phyloP scores from a whole-genome alignment of 23 tunicate genomes.

The Styela plicata region DNA sequence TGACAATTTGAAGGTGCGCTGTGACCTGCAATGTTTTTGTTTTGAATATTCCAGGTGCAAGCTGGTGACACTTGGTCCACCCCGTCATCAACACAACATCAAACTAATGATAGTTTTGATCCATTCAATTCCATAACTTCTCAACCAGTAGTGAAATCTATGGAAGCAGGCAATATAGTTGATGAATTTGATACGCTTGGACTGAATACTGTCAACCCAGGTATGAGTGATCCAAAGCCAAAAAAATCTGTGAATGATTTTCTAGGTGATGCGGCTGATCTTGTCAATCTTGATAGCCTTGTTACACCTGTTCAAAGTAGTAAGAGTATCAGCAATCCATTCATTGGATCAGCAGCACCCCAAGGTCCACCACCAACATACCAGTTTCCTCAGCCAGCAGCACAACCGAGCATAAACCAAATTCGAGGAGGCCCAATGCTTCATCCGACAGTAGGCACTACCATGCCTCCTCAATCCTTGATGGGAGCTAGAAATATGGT shows the following conservation, averaged over 20 bases:
- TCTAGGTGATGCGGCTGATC: constrained; percentile 78
- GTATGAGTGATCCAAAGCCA: constrained; percentile 8
- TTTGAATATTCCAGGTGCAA: no score
- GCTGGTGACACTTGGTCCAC: neutral
- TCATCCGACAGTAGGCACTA: neutral
- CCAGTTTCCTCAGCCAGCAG: constrained; percentile 27
- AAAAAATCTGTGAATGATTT: constrained; percentile 83
- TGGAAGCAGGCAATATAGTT: constrained; percentile 1
- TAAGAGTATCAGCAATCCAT: constrained; percentile 77
- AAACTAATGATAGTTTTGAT: constrained; percentile 32
- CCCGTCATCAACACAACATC: neutral
- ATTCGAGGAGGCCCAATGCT: constrained; percentile 4
- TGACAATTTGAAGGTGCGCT: no score
- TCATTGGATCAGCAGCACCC: constrained; percentile 19
- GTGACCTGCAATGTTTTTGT: no score
- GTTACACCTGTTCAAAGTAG: constrained; percentile 53
- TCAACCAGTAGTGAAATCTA: constrained; percentile 4
- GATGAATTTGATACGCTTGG: constrained; percentile 30
- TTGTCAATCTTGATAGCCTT: constrained; percentile 90
- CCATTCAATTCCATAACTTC: constrained; percentile 34
- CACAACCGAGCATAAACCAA: constrained; percentile 34
- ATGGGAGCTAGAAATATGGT: neutral
- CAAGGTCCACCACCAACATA: constrained; percentile 29
- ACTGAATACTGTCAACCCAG: constrained; percentile 35
- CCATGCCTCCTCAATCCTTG: neutral